Conservation (phyloP, 2,113 vertebrate genomes). For the Trematocara unimaculatum region DNA sequence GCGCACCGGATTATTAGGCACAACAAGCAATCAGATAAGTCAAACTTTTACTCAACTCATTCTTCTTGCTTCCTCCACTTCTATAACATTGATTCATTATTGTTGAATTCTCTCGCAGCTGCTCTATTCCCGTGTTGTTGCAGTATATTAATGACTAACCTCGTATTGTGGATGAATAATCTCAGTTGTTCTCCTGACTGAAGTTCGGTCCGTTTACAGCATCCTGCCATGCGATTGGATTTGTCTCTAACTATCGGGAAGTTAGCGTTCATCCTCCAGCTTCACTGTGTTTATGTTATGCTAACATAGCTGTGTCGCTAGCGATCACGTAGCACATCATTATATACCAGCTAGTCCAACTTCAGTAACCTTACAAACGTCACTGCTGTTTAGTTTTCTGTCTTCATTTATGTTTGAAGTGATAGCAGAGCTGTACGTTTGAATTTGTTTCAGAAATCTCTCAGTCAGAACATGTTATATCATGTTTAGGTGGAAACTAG, state of each 20-base stretch:
- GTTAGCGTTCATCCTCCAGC: neutral
- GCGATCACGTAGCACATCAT: no score
- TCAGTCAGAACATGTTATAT: neutral
- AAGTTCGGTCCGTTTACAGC: rapidly evolving
- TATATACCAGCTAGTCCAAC: no score
- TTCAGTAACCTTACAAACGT: no score
- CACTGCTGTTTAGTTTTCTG: no score
- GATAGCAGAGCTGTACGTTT: no score
- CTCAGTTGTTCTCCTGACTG: neutral
- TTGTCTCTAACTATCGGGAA: rapidly evolving
- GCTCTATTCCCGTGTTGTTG: neutral
- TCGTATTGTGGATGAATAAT: rapidly evolving
- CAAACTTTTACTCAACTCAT: neutral
- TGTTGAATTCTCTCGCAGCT: rapidly evolving
- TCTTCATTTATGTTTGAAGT: no score
- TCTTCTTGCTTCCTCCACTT: rapidly evolving
- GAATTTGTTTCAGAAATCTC: no score
- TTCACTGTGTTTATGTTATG: no score
- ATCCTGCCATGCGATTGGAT: rapidly evolving
- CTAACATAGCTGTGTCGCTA: no score
- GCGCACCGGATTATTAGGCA: rapidly evolving
- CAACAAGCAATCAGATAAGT: neutral
- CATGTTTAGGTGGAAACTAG: rapidly evolving
- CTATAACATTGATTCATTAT: rapidly evolving
- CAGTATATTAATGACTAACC: rapidly evolving